A percentile compares a stretch with the other conserved stretches of the same genome.
These are phyloP conservation scores for Leucozona laternaria DNA, from an alignment of 2,888 invertebrate genomes.

Conservation along the genomic window DNA sequence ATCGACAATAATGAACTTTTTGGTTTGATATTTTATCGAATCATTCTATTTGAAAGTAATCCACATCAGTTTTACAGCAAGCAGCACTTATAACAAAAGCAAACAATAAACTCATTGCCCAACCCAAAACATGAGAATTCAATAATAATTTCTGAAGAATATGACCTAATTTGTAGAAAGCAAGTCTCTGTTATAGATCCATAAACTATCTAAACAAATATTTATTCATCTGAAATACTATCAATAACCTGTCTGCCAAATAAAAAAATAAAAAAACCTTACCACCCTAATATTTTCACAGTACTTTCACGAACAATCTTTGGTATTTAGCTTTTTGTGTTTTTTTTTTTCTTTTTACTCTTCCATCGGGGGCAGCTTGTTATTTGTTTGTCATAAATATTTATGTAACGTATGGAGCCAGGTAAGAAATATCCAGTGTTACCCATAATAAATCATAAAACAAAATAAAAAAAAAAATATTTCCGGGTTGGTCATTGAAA, in stretches of 20 bases:
- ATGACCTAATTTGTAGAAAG: slow-evolving; percentile 8
- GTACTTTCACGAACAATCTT: slow-evolving; percentile 15
- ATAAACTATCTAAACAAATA: background rate
- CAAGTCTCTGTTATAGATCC: slow-evolving; percentile 1
- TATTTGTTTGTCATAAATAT: slow-evolving; percentile 23
- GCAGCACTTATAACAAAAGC: slow-evolving; percentile 1
- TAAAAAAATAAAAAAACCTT: background rate
- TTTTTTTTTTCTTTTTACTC: background rate
- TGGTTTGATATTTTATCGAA: background rate
- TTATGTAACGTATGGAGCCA: slow-evolving; percentile 1
- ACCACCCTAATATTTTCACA: background rate
- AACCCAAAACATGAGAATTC: slow-evolving; percentile 10
- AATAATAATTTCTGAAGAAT: slow-evolving; percentile 6
- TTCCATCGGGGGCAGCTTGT: slow-evolving; percentile 11
- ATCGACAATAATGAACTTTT: background rate
- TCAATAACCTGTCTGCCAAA: background rate
- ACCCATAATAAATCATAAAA: slow-evolving; percentile 8
- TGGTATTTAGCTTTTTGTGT: background rate
- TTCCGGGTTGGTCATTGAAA: slow-evolving; percentile 19
- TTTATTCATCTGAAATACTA: background rate
- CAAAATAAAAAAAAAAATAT: slow-evolving; percentile 4
- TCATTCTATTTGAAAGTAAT: background rate
- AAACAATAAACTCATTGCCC: slow-evolving; percentile 1
- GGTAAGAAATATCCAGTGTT: background rate
- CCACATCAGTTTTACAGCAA: background rate